These are phyloP conservation scores for Drosophila sulfurigaster DNA, from an alignment of 1,140 invertebrate species.

Conservation along the genomic window DNA sequence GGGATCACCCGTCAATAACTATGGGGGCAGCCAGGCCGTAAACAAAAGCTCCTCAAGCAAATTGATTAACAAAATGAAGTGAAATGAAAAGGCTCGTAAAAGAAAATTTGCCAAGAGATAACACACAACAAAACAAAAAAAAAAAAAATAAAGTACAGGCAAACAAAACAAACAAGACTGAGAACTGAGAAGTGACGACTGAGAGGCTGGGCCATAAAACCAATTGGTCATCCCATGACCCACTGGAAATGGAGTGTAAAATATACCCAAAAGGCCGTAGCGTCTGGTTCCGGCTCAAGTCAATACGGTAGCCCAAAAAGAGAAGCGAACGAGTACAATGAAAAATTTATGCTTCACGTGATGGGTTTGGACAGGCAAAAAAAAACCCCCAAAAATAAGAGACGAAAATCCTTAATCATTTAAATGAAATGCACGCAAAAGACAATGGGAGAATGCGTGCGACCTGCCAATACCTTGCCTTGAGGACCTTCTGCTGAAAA, in stretches of 20 bases:
- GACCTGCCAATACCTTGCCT: neutral
- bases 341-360: slow-evolving; percentile 70
- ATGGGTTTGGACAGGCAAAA: slow-evolving; percentile 32
- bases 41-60: slow-evolving; percentile 36
- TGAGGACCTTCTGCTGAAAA: slow-evolving; percentile 6
- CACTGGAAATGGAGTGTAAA: slow-evolving; percentile 71
- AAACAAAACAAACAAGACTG: slow-evolving; percentile 39
- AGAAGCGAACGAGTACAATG: slow-evolving; percentile 39
- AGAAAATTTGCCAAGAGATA: slow-evolving; percentile 61
- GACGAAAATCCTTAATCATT: slow-evolving; percentile 69
- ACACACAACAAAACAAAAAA: slow-evolving; percentile 13
- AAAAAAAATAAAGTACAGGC: slow-evolving; percentile 27
- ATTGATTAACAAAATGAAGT: slow-evolving; percentile 78
- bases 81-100: slow-evolving; percentile 73
- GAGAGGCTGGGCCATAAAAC: slow-evolving; percentile 57
- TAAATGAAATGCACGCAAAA: slow-evolving; percentile 67
- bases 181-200: neutral
- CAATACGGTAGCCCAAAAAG: slow-evolving; percentile 13
- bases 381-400: slow-evolving; percentile 21
- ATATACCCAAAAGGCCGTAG: slow-evolving; percentile 62
- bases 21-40: slow-evolving; percentile 7
- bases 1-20: slow-evolving; percentile 2
- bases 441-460: slow-evolving; percentile 6
- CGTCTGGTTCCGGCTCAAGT: slow-evolving; percentile 33
- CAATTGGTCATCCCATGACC: slow-evolving; percentile 67